Conservation (phyloP, 2,888 invertebrate genomes). For the Onthophagus sagittarius region DNA sequence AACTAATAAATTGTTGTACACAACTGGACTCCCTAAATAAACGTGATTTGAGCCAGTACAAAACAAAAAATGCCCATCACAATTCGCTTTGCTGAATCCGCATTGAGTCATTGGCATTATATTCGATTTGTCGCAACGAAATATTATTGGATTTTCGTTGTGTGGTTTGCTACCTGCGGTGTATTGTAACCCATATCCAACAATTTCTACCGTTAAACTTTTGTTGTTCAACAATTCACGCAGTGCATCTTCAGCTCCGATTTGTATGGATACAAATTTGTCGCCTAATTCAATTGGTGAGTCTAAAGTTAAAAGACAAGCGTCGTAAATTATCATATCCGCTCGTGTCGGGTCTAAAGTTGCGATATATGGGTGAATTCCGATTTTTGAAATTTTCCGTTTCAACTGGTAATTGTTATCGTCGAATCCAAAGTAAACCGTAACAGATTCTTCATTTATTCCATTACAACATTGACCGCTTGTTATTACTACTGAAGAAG, state of each 20-base stretch:
- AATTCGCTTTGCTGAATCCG: neutral
- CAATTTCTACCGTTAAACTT: neutral
- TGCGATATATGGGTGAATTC: neutral
- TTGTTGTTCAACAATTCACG: neutral
- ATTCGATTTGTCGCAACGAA: neutral
- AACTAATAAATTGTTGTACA: neutral
- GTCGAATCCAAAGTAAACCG: neutral
- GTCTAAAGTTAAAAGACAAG: neutral
- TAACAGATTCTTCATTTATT: neutral
- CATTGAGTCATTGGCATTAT: neutral
- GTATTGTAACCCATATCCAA: neutral
- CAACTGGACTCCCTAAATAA: neutral
- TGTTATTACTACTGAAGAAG: too few relatives aligned
- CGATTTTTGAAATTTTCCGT: neutral
- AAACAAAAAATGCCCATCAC: neutral
- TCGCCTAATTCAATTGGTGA: neutral
- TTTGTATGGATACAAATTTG: neutral
- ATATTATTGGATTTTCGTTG: neutral
- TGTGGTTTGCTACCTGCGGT: too few relatives aligned
- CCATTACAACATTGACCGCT: neutral
- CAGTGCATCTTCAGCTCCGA: neutral
- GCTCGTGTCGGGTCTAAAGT: neutral
- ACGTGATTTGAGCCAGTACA: neutral
- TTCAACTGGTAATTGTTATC: neutral
- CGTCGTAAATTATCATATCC: neutral